Conservation (phyloP, 1,140 invertebrate genomes). For the Trachymyrmex septentrionalis region DNA sequence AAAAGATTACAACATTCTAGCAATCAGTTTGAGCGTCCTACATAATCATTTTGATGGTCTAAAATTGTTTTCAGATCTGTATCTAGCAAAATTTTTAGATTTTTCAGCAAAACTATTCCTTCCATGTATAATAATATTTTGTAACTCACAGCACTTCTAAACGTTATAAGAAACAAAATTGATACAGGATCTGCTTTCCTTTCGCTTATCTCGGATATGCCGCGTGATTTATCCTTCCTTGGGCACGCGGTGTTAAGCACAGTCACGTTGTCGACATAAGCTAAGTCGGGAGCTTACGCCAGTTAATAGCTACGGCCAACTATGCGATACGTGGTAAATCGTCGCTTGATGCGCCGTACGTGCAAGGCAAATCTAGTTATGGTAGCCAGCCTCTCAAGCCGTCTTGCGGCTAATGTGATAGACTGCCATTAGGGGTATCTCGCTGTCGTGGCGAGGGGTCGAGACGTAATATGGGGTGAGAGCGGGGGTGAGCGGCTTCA, state of each 20-base stretch:
- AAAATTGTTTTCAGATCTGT: too few species aligned
- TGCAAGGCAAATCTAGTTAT: constrained; percentile 77
- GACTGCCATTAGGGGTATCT: constrained; percentile 81
- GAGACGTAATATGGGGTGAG: constrained; percentile 57
- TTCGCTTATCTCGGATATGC: constrained; percentile 39
- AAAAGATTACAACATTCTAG: too few species aligned
- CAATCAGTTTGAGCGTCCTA: too few species aligned
- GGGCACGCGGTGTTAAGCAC: constrained; percentile 45
- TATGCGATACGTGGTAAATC: constrained; percentile 77
- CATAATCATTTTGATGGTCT: too few species aligned
- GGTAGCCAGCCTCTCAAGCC: constrained; percentile 70
- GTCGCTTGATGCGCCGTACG: constrained; percentile 71
- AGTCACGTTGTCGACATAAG: constrained; percentile 65
- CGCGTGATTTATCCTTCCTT: constrained; percentile 53
- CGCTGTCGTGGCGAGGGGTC: constrained; percentile 71
- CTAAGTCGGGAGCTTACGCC: constrained; percentile 58
- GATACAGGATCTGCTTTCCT: background rate
- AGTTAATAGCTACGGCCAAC: constrained; percentile 64
- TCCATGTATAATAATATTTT: background rate
- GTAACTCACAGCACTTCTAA: background rate
- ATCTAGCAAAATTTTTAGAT: too few species aligned
- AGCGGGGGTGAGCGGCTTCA: constrained; percentile 54
- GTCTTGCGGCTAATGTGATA: constrained; percentile 80
- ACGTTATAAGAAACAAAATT: constrained; percentile 2
- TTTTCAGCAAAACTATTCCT: too few species aligned